phyloP scores from a whole-genome alignment of 2,797 vertebrate species.

The Enoplosus armatus region DNA sequence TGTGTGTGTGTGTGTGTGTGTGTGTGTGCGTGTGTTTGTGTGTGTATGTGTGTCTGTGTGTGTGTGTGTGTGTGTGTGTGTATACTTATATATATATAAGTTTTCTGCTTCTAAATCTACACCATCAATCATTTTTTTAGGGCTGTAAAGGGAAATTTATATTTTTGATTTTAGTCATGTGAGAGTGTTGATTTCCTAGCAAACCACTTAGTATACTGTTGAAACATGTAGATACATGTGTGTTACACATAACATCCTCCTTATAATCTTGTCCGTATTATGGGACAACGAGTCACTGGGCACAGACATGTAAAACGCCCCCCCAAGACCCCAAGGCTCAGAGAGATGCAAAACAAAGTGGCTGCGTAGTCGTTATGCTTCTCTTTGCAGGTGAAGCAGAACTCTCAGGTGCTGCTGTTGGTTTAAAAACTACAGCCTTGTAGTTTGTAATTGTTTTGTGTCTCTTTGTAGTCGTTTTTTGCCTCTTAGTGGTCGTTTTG shows the following conservation, averaged over 20 bases:
- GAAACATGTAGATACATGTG: background rate
- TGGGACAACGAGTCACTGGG: background rate
- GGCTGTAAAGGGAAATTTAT: background rate
- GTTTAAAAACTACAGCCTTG: background rate
- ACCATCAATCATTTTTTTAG: slow-evolving; percentile 13
- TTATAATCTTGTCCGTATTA: background rate
- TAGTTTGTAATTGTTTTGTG: background rate
- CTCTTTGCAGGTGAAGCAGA: background rate
- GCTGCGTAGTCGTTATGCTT: background rate
- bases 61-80: slow-evolving; percentile 4
- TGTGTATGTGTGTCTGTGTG: slow-evolving; percentile 24
- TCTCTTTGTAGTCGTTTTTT: background rate
- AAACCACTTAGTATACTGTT: background rate
- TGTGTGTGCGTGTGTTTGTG: background rate
- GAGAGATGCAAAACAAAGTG: background rate
- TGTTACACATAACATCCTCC: background rate
- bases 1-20: slow-evolving; percentile 17
- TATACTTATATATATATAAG: background rate
- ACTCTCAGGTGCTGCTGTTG: background rate
- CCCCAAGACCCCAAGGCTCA: background rate
- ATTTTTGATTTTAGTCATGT: slow-evolving; percentile 25
- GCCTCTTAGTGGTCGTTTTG: background rate
- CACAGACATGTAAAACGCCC: background rate
- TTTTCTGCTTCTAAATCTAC: slow-evolving; percentile 6
- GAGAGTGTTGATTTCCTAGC: slow-evolving; percentile 4